Evolutionary conservation across 2,888 invertebrate genomes (phyloP), one percentile per base, ranked within the genome.

Genomic region (Creontiades dilutus): DNA sequence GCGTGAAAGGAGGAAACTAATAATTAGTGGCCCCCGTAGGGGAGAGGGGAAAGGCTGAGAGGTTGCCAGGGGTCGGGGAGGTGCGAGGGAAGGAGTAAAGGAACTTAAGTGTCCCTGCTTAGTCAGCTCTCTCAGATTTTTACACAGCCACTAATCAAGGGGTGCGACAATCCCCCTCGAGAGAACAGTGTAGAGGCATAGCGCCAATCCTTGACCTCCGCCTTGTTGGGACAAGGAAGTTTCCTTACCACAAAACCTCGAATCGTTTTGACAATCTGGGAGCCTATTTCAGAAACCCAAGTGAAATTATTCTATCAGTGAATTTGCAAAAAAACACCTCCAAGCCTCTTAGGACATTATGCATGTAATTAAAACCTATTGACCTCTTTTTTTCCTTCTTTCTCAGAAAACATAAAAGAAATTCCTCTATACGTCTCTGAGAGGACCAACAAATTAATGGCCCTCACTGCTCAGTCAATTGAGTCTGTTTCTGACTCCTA

Each of bases 81-180:
- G 28, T 76, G 28, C 7, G 28, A 76, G 76, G 76, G 37, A 76
- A 28, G 28, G 76, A 11, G 28, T 76, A 27, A 76, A 28, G 1
- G 76, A 76, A 76, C 76, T 27, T 27, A 46, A 78, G 78, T 78
- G 78, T 78, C 47, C 78, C 46, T 78, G 78, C 78, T 78, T 78
- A 78, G 78, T 78, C 78, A 78, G 78, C 78, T 78, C 78, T 47
- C 28, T 78, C 78, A 78, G 78, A 78, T 46, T 78, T 78, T 78
- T 78, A 78, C 78, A 78, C 78, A 78, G 78, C 37, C 78, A 78
- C 78, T 78, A 78, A 78, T 78, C 78, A 78, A 78, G 78, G 37
- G 78, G 78, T 78, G 78, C 78, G 78, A 28, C 78, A 78, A 78
- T 46, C 46, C 37, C 37, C 28, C 78, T 28, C 78, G 0, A 1